Percentiles rank a stretch among this genome's conserved stretches.
Conservation (phyloP, 2,888 invertebrate species). For the Drosophila kuntzei region DNA sequence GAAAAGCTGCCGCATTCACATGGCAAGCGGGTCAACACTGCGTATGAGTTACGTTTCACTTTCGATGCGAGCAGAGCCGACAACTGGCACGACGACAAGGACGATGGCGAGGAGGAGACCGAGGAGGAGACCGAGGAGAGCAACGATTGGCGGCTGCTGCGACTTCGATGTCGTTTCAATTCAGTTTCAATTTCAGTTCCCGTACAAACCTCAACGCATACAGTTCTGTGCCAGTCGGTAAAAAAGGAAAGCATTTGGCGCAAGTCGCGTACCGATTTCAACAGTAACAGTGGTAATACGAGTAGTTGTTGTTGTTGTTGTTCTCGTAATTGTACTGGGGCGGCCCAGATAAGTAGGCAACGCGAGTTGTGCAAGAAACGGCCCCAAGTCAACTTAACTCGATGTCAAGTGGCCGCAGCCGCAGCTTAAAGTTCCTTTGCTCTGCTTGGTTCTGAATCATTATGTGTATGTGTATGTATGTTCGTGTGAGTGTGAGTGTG, state of each 20-base stretch:
- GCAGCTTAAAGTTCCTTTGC: conserved; percentile 46
- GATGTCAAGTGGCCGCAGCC: conserved; percentile 57
- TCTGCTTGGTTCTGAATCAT: conserved; percentile 8
- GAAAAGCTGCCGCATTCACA: conserved; percentile 53
- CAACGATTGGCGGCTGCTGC: conserved; percentile 54
- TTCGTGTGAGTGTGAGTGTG: conserved; percentile 6
- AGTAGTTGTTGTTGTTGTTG: conserved; percentile 21
- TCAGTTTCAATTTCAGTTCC: conserved; percentile 78
- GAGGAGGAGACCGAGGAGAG: conserved; percentile 2
- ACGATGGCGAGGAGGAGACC: not conserved
- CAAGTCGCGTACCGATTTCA: conserved; percentile 57
- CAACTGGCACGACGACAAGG: conserved; percentile 13
- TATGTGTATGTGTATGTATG: conserved; percentile 6
- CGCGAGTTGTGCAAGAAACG: conserved; percentile 62
- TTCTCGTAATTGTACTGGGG: conserved; percentile 23
- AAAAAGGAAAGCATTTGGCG: conserved; percentile 17
- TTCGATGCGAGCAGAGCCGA: conserved; percentile 64
- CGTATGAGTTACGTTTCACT: conserved; percentile 78
- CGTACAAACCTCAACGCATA: conserved; percentile 74
- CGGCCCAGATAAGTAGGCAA: conserved; percentile 70
- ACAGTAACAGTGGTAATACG: conserved; percentile 24
- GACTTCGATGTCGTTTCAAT: conserved; percentile 60
- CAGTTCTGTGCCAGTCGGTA: conserved; percentile 61
- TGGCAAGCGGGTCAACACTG: conserved; percentile 64
- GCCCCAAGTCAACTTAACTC: conserved; percentile 43